phyloP scores from a whole-genome alignment of 2,797 vertebrate species.

The Acomys russatus region DNA sequence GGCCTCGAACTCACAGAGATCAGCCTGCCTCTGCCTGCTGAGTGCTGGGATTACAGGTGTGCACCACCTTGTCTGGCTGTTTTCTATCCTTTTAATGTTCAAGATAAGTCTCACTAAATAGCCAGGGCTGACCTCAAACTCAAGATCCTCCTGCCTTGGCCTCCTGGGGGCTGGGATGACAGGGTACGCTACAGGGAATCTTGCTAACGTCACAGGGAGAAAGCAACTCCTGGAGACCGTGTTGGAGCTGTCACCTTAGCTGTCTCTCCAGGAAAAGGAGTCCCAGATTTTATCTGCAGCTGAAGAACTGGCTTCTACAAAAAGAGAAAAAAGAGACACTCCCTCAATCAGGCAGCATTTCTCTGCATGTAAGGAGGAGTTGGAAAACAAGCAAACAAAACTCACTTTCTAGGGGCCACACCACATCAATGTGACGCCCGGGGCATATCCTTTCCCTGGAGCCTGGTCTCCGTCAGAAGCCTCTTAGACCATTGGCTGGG shows the following conservation, averaged over 20 bases:
- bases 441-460: neutral
- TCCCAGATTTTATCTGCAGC: slow-evolving; percentile 18
- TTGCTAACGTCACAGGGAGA: neutral
- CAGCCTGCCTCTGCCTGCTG: too few relatives aligned
- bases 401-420: neutral
- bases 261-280: neutral
- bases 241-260: rapidly evolving
- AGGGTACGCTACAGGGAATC: neutral
- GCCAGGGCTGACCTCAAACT: neutral
- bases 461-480: neutral
- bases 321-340: slow-evolving; percentile 1
- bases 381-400: slow-evolving; percentile 30
- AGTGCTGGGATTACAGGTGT: too few relatives aligned
- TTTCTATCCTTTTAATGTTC: neutral
- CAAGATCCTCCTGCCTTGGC: neutral
- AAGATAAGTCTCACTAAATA: neutral
- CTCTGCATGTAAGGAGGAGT: neutral
- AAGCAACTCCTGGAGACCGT: neutral
- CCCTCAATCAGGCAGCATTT: slow-evolving; percentile 23
- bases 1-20: too few relatives aligned
- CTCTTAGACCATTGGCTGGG: neutral
- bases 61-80: neutral
- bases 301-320: slow-evolving; percentile 5
- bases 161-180: neutral
- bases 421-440: neutral